Evolutionary conservation across 2,888 invertebrate species (phyloP).

Genomic region (Drosophila mayaguana): DNA sequence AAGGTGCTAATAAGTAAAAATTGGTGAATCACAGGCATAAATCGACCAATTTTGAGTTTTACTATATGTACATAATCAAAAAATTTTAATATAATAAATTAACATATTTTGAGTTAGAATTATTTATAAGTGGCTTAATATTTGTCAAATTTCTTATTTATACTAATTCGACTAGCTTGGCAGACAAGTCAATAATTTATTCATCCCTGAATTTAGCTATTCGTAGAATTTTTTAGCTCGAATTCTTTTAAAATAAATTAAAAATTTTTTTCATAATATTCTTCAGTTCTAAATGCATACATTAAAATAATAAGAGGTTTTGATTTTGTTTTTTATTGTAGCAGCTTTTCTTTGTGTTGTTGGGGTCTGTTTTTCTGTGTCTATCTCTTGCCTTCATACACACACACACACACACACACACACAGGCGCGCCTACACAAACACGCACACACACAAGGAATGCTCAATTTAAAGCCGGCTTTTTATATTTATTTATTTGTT

Average conservation of each 20-base stretch:
- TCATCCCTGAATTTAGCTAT: neutral
- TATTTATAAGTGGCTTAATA: no score
- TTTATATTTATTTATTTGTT: constrained; percentile 73
- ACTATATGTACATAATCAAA: neutral
- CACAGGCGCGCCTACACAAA: constrained; percentile 4
- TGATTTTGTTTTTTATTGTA: constrained; percentile 42
- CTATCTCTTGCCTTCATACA: constrained; percentile 38
- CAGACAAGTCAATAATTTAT: neutral
- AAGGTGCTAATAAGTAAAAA: constrained; percentile 30
- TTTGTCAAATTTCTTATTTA: neutral
- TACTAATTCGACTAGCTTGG: neutral
- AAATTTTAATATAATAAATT: neutral
- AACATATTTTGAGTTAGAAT: no score
- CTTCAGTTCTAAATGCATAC: constrained; percentile 9
- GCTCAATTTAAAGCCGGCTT: constrained; percentile 75
- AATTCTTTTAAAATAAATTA: constrained; percentile 2
- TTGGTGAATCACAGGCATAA: neutral
- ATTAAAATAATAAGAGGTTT: constrained; percentile 33
- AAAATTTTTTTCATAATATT: constrained; percentile 14
- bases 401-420: constrained; percentile 2
- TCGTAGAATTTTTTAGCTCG: neutral
- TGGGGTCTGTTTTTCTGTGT: constrained; percentile 49
- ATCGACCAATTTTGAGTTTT: neutral
- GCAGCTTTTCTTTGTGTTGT: constrained; percentile 45
- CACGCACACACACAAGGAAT: constrained; percentile 23